Evolutionary conservation across 1,140 invertebrate genomes (phyloP), one percentile per base, ranked within the genome.

Genomic region (Mylabris phalerata): DNA sequence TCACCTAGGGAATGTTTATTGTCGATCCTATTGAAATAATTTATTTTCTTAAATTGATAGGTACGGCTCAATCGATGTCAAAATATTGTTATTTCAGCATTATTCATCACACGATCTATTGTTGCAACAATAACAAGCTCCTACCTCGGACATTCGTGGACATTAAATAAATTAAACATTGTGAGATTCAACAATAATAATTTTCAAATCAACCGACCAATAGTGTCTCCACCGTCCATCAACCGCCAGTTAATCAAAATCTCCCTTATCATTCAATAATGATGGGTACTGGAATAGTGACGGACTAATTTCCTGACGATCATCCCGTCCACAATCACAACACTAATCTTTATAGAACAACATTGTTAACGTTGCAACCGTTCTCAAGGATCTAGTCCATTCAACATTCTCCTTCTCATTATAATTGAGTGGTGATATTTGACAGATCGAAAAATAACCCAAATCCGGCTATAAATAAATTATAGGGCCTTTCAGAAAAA

Each of bases 41-140:
- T 68, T 66, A 66, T 56, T 68, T 65, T 68, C 60, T 61, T 32
- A 63, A 67, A 66, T 67, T 67, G 64, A 67, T 67, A 66, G 61
- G 58, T 64, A 68, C 60, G 60, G 60, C 62, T 67, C 65, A 66
- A 66, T 67, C 60, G 46, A 61, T 61, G 64, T 63, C 64, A 63
- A 66, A 66, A 66, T 63, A 61, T 63, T 63, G 49, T 52, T 56
- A 32, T 32, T 32, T 3, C 7, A 55, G 50, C 49, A 57, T 66
- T 63, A 58, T 62, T 66, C 61, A 38, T 57, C 52, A 41, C 43
- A 43, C 51, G 32, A 7, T 40, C 32, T 47, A 42, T 63, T 59
- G 57, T 63, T 57, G 46, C 40, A 41, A 48, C 55, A 59, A 62
- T 55, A 59, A 62, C 56, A 57, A 62, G 56, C 47, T 59, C 50